phyloP scores from a whole-genome alignment of 2,888 invertebrate genomes.

The Kuschelorhynchus macadamiae region DNA sequence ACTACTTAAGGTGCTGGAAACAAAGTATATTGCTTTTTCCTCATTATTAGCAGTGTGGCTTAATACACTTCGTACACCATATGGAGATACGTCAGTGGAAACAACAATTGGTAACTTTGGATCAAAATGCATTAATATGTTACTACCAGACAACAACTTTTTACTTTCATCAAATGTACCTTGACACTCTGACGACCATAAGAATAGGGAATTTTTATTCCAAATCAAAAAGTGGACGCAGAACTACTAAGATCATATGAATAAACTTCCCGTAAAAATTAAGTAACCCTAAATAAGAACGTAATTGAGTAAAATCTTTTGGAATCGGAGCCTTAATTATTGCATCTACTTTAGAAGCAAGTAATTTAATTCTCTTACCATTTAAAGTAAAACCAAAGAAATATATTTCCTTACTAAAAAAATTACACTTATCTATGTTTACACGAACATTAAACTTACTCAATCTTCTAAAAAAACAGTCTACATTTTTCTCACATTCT shows the following conservation, averaged over 20 bases:
- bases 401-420: neutral
- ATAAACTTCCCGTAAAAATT: conserved; percentile 1
- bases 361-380: neutral
- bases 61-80: neutral
- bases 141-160: neutral
- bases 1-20: neutral
- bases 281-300: neutral
- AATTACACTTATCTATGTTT: neutral
- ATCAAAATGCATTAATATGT: neutral
- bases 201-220: neutral
- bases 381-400: neutral
- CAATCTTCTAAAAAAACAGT: neutral
- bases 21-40: neutral
- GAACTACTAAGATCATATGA: neutral
- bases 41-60: neutral
- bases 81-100: too few species aligned
- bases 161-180: neutral
- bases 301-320: neutral
- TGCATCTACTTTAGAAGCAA: neutral
- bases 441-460: neutral
- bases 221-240: neutral
- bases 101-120: too few species aligned
- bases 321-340: neutral
- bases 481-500: neutral
- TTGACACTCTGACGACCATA: neutral